Evolutionary conservation across 2,797 vertebrate species (phyloP).

Genomic region (Apodemus agrarius): DNA sequence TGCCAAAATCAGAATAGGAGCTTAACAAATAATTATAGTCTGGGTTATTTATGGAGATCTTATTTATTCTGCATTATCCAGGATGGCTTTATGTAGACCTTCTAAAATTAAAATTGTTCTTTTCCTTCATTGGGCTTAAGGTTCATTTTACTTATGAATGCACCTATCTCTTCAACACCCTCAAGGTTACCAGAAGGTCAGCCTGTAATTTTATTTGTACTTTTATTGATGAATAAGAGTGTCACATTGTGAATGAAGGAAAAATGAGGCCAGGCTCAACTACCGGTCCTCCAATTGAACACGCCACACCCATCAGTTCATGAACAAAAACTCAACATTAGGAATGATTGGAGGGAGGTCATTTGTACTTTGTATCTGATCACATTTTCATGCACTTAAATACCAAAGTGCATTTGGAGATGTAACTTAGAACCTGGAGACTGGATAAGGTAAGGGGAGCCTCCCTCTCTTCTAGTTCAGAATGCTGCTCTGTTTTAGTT

Average conservation of each 20-base stretch:
- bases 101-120: slow-evolving; percentile 14
- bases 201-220: neutral
- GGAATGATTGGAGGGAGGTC: neutral
- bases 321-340: neutral
- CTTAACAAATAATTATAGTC: neutral
- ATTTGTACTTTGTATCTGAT: neutral
- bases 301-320: neutral
- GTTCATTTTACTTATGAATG: slow-evolving; percentile 2
- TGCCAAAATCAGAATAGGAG: neutral
- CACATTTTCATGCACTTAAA: neutral
- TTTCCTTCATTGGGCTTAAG: slow-evolving; percentile 6
- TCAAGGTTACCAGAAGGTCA: neutral
- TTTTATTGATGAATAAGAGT: neutral
- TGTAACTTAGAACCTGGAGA: neutral
- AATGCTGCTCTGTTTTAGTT: neutral
- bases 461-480: neutral
- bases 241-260: neutral
- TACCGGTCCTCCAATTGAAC: neutral
- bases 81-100: neutral
- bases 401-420: neutral
- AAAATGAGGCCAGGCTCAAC: neutral
- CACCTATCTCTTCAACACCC: neutral
- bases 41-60: neutral
- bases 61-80: slow-evolving; percentile 30
- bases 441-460: too few relatives aligned